Conservation (phyloP, 2,113 vertebrate species). For the Phrynosoma platyrhinos region DNA sequence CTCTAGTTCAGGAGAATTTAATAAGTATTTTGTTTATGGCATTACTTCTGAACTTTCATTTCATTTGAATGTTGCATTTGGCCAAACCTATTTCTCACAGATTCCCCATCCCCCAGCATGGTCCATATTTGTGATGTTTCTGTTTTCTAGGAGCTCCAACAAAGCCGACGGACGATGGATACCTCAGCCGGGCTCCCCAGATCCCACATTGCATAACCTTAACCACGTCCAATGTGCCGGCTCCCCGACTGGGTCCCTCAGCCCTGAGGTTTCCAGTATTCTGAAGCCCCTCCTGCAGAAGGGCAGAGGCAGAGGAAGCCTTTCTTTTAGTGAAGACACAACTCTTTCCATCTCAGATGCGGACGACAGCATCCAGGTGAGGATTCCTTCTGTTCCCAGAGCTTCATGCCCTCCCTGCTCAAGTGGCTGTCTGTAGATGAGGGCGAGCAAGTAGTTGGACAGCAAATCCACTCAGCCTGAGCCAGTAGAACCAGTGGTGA, state of each 20-base stretch:
- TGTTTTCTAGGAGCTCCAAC: slow-evolving; percentile 58
- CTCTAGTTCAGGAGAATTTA: no score
- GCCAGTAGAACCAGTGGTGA: background rate
- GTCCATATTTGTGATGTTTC: background rate
- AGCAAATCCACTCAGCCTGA: background rate
- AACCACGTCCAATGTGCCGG: background rate
- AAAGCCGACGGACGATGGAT: slow-evolving; percentile 56
- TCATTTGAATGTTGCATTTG: background rate
- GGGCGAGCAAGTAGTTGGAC: background rate
- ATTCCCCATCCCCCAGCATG: no score
- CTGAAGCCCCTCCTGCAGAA: slow-evolving; percentile 15
- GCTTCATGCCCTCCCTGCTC: no score
- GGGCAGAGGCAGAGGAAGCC: slow-evolving; percentile 39
- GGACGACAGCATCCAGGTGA: slow-evolving; percentile 60
- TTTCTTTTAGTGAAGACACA: slow-evolving; percentile 56
- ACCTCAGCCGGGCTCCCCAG: slow-evolving; percentile 21
- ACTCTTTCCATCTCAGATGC: slow-evolving; percentile 40
- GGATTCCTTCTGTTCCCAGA: background rate
- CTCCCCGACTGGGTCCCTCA: slow-evolving; percentile 14
- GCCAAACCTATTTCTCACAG: rapidly evolving
- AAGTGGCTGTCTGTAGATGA: no score
- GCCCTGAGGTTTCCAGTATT: slow-evolving; percentile 33
- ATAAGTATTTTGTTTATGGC: no score
- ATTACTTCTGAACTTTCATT: background rate
- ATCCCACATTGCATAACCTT: slow-evolving; percentile 32